Conservation (phyloP, 2,888 invertebrate species). For the Lysandra coridon region DNA sequence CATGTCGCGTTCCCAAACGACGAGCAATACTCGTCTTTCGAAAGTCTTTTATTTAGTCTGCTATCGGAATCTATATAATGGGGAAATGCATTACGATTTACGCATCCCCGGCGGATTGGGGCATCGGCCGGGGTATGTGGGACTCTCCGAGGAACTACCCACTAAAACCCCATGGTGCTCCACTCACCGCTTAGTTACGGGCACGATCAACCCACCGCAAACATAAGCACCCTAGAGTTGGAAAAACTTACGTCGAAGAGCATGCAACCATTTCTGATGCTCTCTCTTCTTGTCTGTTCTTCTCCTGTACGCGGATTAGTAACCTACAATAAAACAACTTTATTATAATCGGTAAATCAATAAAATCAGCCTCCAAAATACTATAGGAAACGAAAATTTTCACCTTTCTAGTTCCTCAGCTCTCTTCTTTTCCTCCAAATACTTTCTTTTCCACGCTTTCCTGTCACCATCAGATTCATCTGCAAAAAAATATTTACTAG, state of each 20-base stretch:
- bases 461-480: conserved; percentile 55
- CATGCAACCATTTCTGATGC: background rate
- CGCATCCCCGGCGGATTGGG: too few species aligned
- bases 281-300: background rate
- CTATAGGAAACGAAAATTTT: conserved; percentile 34
- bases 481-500: background rate
- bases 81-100: too few species aligned
- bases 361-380: background rate
- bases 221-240: too few species aligned
- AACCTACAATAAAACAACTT: conserved; percentile 6
- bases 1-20: too few species aligned
- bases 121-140: too few species aligned
- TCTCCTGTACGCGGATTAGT: background rate
- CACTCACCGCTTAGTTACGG: too few species aligned
- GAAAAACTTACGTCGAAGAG: conserved; percentile 18
- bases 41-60: too few species aligned
- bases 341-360: background rate
- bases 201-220: too few species aligned
- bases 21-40: too few species aligned
- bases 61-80: too few species aligned
- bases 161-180: too few species aligned
- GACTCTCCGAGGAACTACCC: too few species aligned
- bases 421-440: conserved; percentile 61
- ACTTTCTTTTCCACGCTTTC: conserved; percentile 64
- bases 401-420: conserved; percentile 57